phyloP scores from a whole-genome alignment of 2,888 invertebrate species.

The Acanthosepion lycidas region DNA sequence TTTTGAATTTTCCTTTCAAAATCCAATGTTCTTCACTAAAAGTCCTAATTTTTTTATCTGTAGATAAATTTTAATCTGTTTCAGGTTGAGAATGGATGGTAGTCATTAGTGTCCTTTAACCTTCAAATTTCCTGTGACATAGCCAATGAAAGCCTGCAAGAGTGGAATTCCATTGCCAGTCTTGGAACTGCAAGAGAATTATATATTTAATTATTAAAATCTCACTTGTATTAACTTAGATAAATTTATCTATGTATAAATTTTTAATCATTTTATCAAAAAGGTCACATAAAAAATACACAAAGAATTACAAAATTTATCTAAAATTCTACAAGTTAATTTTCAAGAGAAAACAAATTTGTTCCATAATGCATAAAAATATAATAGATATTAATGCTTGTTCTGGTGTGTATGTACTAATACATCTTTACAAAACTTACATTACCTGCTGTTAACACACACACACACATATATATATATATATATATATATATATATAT shows the following conservation, averaged over 20 bases:
- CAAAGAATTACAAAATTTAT: too few relatives aligned
- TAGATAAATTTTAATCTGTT: not conserved
- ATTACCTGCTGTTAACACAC: too few relatives aligned
- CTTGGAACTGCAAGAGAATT: slow-evolving; percentile 58
- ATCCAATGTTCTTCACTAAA: not conserved
- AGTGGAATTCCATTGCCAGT: slow-evolving; percentile 60
- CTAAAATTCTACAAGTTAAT: too few relatives aligned
- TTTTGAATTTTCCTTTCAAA: not conserved
- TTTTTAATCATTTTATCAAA: too few relatives aligned
- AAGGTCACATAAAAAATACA: too few relatives aligned
- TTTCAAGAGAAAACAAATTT: too few relatives aligned
- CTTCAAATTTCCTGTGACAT: slow-evolving; percentile 61
- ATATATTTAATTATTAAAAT: slow-evolving; percentile 34
- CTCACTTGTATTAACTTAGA: not conserved
- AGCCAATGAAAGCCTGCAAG: slow-evolving; percentile 64
- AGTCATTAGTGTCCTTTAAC: slow-evolving; percentile 55
- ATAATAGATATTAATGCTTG: too few relatives aligned
- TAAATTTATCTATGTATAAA: not conserved
- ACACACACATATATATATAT: too few relatives aligned
- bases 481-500: too few relatives aligned
- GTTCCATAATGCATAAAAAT: too few relatives aligned
- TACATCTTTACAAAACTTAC: too few relatives aligned
- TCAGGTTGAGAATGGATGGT: not conserved
- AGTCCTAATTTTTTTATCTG: not conserved
- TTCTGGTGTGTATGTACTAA: too few relatives aligned